Evolutionary conservation across 2,888 invertebrate species (phyloP), one percentile per base, ranked within the genome.

Genomic region (Andricus curvator): DNA sequence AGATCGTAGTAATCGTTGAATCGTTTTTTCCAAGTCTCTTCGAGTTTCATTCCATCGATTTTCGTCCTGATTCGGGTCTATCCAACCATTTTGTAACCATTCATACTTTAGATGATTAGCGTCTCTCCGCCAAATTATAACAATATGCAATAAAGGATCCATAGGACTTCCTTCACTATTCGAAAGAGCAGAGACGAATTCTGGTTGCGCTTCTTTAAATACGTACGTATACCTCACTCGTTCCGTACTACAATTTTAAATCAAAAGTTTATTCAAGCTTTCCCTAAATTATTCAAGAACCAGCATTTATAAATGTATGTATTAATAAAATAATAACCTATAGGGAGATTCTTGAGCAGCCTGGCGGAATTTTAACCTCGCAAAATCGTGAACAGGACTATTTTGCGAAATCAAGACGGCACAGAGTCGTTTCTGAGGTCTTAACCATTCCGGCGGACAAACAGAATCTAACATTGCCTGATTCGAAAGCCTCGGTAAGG

Each of bases 61-160:
- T 74, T 95, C 94, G 33, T 92, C 93, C 77, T 95, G 94, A 48
- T 86, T 86, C 1, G 90, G 86, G 65, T 91, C 88, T 4, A 90
- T 78, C 96, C 96, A 96, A 62, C 95, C 96, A 78, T 95, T 94
- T 85, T 96, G 95, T 78, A 98, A 93, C 98, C 98, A 99, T 92
- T 98, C 98, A 92, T 98, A 99, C 89, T 97, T 97, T 17, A 99
- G 93, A 86, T 96, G 96, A n/a, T 96, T 95, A 15, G 96, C 95
- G 90, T 98, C 98, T 64, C 96, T 95, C 1, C 98, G 95, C 98
- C 98, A 99, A 84, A 98, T 95, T 68, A 98, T 96, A 2, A 98
- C 98, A 82, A 98, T 95, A 86, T 97, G 95, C 82, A 97, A 94
- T 66, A 96, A 93, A 76, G 97, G 95, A 85, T 96, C 96, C 85